Conservation (phyloP, 2,113 vertebrate species). For the Larimichthys crocea region DNA sequence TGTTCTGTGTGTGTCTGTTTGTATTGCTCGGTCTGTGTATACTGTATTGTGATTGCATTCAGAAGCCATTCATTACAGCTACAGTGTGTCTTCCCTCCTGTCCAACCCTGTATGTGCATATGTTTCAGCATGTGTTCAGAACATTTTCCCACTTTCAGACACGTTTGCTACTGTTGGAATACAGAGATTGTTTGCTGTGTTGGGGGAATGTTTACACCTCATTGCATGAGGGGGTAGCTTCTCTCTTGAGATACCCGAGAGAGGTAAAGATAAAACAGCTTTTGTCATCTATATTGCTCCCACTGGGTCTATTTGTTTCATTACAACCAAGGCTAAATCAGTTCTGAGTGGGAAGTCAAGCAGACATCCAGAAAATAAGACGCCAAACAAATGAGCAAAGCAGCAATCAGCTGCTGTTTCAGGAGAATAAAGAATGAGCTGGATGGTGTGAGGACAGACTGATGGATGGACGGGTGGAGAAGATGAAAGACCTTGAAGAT, state of each 20-base stretch:
- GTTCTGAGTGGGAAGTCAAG: conserved; percentile 50
- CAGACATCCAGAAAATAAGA: conserved; percentile 54
- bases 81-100: not conserved
- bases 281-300: conserved; percentile 53
- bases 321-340: conserved; percentile 40
- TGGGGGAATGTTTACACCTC: conserved; percentile 43
- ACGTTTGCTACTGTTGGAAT: conserved; percentile 18
- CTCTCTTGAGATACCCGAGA: conserved; percentile 29
- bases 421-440: conserved; percentile 25
- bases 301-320: conserved; percentile 56
- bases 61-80: conserved; percentile 34
- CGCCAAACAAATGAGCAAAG: conserved; percentile 52
- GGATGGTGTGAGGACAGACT: conserved; percentile 8
- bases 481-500: conserved; percentile 39
- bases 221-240: conserved; percentile 32
- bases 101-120: conserved; percentile 8
- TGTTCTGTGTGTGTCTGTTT: conserved; percentile 40
- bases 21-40: not conserved
- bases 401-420: conserved; percentile 49
- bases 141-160: conserved; percentile 8
- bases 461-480: conserved; percentile 40
- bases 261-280: conserved; percentile 55
- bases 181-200: conserved; percentile 18
- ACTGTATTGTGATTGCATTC: conserved; percentile 27
- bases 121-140: conserved; percentile 27